phyloP scores from a whole-genome alignment of 2,113 vertebrate genomes.

The Speoplatyrhinus poulsoni region DNA sequence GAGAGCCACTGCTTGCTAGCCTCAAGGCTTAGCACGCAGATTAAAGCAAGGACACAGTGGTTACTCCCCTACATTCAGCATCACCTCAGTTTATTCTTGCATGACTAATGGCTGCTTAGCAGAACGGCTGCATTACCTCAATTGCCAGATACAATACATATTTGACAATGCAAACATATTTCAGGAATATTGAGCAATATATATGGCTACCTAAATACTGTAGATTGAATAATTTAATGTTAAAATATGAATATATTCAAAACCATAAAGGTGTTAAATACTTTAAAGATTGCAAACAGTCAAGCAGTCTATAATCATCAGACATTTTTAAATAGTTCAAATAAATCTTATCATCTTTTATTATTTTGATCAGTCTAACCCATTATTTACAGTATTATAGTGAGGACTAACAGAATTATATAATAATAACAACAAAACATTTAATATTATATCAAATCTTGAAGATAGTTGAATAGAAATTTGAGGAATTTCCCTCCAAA shows the following conservation, averaged over 20 bases:
- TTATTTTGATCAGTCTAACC: not conserved
- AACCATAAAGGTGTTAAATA: not conserved
- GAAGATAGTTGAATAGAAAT: not conserved
- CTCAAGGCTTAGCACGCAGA: slow-evolving; percentile 21
- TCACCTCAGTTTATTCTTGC: not conserved
- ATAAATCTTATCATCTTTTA: not conserved
- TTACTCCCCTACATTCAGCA: slow-evolving; percentile 21
- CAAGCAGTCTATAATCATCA: slow-evolving; percentile 17
- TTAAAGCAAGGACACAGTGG: slow-evolving; percentile 18
- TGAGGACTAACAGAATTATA: not conserved
- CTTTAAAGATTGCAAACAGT: not conserved
- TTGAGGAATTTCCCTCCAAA: not conserved
- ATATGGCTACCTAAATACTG: not conserved
- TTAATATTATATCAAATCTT: too few species aligned
- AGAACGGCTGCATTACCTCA: not conserved
- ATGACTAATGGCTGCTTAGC: slow-evolving; percentile 2
- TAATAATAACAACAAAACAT: too few species aligned
- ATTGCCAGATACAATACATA: slow-evolving; percentile 2
- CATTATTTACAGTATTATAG: not conserved
- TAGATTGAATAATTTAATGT: not conserved
- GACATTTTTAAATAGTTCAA: slow-evolving; percentile 10
- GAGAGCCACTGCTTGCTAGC: not conserved
- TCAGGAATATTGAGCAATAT: not conserved
- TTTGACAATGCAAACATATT: not conserved
- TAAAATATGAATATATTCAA: not conserved